These are phyloP conservation scores for Drosophila vallismaia DNA, from an alignment of 2,888 invertebrate genomes.

Conservation along the genomic window DNA sequence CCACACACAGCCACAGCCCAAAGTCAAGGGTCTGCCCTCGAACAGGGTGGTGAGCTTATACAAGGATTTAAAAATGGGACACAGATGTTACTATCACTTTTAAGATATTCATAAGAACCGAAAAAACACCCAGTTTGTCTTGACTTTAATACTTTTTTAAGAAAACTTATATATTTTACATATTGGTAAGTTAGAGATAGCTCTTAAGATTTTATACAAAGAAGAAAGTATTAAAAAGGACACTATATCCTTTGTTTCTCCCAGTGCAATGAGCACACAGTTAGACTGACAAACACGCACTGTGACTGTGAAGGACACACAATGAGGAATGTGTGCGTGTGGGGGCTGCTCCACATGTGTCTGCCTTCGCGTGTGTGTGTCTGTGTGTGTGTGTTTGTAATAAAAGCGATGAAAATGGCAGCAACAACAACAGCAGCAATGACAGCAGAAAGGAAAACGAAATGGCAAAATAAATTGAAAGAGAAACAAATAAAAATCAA, in stretches of 20 bases:
- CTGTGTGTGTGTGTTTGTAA: slow-evolving; percentile 71
- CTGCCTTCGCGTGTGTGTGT: slow-evolving; percentile 28
- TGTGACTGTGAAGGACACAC: slow-evolving; percentile 75
- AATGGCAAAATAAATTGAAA: slow-evolving; percentile 82
- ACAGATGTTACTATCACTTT: background rate
- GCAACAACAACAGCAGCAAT: slow-evolving; percentile 64
- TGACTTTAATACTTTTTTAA: too few species aligned
- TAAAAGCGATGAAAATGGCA: slow-evolving; percentile 80
- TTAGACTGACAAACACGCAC: slow-evolving; percentile 52
- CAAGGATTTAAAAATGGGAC: slow-evolving; percentile 13
- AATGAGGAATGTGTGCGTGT: slow-evolving; percentile 48
- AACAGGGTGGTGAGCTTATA: background rate
- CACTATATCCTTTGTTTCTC: background rate
- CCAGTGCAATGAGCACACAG: slow-evolving; percentile 42
- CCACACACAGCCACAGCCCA: slow-evolving; percentile 9
- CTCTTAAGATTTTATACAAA: background rate
- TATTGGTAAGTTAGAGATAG: background rate
- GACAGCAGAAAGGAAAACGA: slow-evolving; percentile 78
- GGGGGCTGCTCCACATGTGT: slow-evolving; percentile 66
- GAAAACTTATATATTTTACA: too few species aligned
- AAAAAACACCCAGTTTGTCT: background rate
- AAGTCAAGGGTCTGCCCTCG: slow-evolving; percentile 32
- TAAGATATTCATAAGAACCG: background rate
- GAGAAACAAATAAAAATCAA: slow-evolving; percentile 81
- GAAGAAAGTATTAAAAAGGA: background rate